A percentile compares a stretch with the other conserved stretches of the same genome.
Evolutionary conservation across 2,113 vertebrate genomes (phyloP).

Genomic region (Mesitornis unicolor): DNA sequence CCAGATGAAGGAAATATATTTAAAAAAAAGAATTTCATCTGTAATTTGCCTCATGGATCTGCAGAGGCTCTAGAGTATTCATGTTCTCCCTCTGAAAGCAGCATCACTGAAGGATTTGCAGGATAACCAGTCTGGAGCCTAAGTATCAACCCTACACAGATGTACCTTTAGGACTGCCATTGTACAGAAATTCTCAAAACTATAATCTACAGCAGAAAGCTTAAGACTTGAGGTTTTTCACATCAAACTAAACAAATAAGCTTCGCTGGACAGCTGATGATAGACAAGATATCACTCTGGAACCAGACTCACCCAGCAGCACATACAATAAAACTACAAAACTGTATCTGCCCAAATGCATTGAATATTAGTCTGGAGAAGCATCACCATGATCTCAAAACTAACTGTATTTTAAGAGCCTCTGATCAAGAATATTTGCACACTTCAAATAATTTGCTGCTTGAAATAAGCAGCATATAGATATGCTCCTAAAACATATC

Average conservation of each 20-base stretch:
- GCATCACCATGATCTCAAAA: neutral
- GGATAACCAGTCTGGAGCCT: neutral
- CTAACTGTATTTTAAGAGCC: neutral
- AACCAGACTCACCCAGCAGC: neutral
- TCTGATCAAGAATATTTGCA: neutral
- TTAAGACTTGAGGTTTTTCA: neutral
- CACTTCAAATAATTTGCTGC: neutral
- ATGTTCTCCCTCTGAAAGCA: neutral
- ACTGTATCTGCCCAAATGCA: neutral
- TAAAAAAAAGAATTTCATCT: neutral
- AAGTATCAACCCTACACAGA: neutral
- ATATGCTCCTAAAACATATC: neutral
- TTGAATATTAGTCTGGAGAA: neutral
- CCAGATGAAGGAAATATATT: neutral
- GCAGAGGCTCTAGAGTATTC: neutral
- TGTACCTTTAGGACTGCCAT: neutral
- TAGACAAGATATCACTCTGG: neutral
- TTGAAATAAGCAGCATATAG: neutral
- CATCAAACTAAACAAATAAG: neutral
- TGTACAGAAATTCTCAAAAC: neutral
- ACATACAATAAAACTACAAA: neutral
- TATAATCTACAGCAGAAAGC: neutral
- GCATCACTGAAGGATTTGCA: neutral
- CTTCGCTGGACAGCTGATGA: neutral
- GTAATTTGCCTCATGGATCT: neutral